These are phyloP conservation scores for Ecdyonurus torrentis DNA, from an alignment of 2,888 invertebrate species.

Conservation along the genomic window DNA sequence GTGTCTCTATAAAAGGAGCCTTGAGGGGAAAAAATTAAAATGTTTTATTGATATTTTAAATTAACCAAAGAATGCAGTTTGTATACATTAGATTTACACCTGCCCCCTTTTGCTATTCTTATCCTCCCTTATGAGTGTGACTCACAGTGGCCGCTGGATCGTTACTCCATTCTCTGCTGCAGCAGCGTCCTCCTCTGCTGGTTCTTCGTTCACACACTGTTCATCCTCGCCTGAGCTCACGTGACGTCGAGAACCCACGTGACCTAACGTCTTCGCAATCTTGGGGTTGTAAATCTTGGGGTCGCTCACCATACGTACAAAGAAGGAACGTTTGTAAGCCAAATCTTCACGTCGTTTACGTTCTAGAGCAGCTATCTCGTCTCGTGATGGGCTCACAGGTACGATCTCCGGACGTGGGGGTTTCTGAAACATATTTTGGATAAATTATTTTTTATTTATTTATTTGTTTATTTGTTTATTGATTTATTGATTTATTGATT, in stretches of 20 bases:
- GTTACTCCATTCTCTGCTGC: conserved; percentile 15
- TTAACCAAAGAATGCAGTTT: too few relatives aligned
- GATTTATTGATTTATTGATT: too few relatives aligned
- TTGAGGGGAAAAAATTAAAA: too few relatives aligned
- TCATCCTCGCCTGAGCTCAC: conserved; percentile 23
- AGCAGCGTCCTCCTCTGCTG: conserved; percentile 13
- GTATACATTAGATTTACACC: background rate
- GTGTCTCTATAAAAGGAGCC: too few relatives aligned
- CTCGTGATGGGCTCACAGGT: conserved; percentile 40
- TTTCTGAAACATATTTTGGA: too few relatives aligned
- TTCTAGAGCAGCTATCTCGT: conserved; percentile 54
- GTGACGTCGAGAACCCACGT: conserved; percentile 30
- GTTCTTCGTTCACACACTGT: conserved; percentile 30
- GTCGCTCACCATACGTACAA: conserved; percentile 95
- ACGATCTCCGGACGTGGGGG: conserved; percentile 2
- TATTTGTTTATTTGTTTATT: too few relatives aligned
- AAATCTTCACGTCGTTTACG: conserved; percentile 61
- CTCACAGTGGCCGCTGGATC: conserved; percentile 9
- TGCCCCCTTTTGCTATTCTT: too few relatives aligned
- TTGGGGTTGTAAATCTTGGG: conserved; percentile 92
- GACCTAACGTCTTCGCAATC: conserved; percentile 58
- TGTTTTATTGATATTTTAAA: too few relatives aligned
- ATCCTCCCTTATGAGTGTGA: too few relatives aligned
- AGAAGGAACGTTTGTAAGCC: conserved; percentile 85
- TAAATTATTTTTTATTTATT: too few relatives aligned